phyloP scores from a whole-genome alignment of 23 tunicate species.

The Trididemnum clinides region DNA sequence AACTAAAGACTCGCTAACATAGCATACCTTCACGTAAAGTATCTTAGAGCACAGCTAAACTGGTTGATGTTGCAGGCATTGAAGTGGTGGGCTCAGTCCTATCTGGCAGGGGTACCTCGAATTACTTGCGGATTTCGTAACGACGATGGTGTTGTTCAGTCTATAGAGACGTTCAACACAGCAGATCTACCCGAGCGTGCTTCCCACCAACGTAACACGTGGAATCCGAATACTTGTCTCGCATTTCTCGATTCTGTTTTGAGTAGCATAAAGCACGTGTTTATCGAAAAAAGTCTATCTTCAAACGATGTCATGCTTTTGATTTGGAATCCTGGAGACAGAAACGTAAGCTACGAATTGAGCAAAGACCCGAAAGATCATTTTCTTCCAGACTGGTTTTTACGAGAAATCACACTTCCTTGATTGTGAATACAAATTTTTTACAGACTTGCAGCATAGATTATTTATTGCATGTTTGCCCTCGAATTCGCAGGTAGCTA shows the following conservation, averaged over 20 bases:
- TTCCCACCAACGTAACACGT: slow-evolving; percentile 12
- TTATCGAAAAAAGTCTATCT: neutral
- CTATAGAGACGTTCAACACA: slow-evolving; percentile 36
- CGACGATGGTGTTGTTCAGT: slow-evolving; percentile 62
- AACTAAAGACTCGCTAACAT: too few relatives aligned
- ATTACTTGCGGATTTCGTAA: slow-evolving; percentile 88
- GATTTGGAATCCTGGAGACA: slow-evolving; percentile 20
- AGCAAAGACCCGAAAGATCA: neutral
- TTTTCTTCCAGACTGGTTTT: slow-evolving; percentile 34
- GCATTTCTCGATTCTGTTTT: slow-evolving; percentile 53
- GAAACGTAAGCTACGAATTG: neutral
- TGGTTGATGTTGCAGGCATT: slow-evolving; percentile 21
- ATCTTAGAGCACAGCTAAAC: too few relatives aligned
- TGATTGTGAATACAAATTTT: too few relatives aligned
- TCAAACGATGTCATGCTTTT: neutral
- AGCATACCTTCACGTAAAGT: too few relatives aligned
- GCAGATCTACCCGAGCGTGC: slow-evolving; percentile 49
- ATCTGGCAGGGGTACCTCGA: slow-evolving; percentile 72
- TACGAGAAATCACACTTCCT: too few relatives aligned
- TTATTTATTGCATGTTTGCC: too few relatives aligned
- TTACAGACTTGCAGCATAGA: too few relatives aligned
- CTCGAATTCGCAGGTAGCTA: too few relatives aligned
- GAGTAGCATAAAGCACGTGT: slow-evolving; percentile 10
- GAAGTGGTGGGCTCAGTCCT: slow-evolving; percentile 97
- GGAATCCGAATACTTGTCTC: slow-evolving; percentile 56